A percentile compares a stretch with the other conserved stretches of the same genome.
Evolutionary conservation across 92 coral and sea anemone genomes (phyloP).

Genomic region (Muricea muricata): DNA sequence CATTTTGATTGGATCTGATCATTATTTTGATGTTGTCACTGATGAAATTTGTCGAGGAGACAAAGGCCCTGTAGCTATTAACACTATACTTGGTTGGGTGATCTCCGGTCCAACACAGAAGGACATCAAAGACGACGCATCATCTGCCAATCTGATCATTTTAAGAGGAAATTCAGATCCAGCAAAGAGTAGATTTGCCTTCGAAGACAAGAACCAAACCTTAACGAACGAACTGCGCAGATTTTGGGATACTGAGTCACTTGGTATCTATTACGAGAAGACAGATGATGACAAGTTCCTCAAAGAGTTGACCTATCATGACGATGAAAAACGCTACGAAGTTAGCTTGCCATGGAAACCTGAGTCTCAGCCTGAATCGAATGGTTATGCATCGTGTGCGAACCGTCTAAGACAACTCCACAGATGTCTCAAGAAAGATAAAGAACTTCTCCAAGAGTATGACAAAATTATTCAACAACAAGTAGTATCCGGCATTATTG

Average conservation of each 20-base stretch:
- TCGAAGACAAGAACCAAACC: constrained; percentile 20
- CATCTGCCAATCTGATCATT: constrained; percentile 19
- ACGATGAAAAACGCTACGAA: constrained; percentile 34
- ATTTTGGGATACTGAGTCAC: constrained; percentile 26
- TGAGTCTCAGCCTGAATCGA: constrained; percentile 21
- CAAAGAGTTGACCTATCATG: constrained; percentile 12
- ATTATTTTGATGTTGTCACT: constrained; percentile 34
- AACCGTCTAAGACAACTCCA: constrained; percentile 49
- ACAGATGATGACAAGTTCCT: neutral
- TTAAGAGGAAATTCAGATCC: neutral
- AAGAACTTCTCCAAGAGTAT: constrained; percentile 27
- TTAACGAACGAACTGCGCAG: constrained; percentile 28
- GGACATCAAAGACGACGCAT: neutral
- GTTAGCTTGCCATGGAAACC: constrained; percentile 34
- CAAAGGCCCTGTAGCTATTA: constrained; percentile 4
- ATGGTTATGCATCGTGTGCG: constrained; percentile 29
- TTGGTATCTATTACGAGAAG: constrained; percentile 25
- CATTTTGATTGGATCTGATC: constrained; percentile 12
- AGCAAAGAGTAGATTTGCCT: neutral
- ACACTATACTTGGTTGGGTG: neutral
- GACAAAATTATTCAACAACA: constrained; percentile 16
- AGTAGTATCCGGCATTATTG: constrained; percentile 14
- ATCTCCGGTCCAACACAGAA: constrained; percentile 5
- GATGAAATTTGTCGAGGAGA: constrained; percentile 8
- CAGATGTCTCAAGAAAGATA: constrained; percentile 27